phyloP scores from a whole-genome alignment of 2,113 vertebrate species.

The Phainopepla nitens region DNA sequence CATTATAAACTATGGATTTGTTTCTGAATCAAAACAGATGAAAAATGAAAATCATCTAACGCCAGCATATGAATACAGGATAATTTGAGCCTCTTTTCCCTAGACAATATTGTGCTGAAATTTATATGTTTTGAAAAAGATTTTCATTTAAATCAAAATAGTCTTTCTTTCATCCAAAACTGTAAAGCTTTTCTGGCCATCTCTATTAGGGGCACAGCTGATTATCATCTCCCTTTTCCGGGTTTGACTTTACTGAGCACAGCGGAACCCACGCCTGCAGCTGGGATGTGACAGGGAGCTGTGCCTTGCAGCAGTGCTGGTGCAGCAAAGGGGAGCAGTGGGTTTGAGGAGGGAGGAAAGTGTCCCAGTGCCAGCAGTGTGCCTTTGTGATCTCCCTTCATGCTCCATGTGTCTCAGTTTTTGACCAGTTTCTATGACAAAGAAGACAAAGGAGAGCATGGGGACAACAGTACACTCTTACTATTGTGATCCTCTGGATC shows the following conservation, averaged over 20 bases:
- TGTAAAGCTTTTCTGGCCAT: background rate
- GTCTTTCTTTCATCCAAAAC: background rate
- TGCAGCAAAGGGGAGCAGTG: background rate
- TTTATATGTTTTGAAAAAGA: background rate
- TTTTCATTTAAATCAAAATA: constrained; percentile 28
- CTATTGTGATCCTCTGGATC: background rate
- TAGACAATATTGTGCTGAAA: constrained; percentile 11
- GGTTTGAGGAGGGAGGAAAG: background rate
- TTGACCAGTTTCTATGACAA: background rate
- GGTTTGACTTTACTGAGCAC: background rate
- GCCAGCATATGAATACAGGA: background rate
- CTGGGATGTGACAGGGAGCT: background rate
- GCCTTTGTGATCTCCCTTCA: background rate
- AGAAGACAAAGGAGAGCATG: background rate
- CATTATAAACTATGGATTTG: background rate
- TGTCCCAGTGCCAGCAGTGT: background rate
- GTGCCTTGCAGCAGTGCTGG: background rate
- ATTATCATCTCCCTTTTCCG: background rate
- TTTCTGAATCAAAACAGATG: background rate
- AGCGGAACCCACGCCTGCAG: background rate
- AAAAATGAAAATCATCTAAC: constrained; percentile 12
- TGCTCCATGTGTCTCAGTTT: background rate
- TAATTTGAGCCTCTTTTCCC: constrained; percentile 15
- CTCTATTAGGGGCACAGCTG: background rate
- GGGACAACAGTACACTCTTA: background rate